Evolutionary conservation across 2,113 vertebrate species (phyloP).

Genomic region (Xerus inauris): DNA sequence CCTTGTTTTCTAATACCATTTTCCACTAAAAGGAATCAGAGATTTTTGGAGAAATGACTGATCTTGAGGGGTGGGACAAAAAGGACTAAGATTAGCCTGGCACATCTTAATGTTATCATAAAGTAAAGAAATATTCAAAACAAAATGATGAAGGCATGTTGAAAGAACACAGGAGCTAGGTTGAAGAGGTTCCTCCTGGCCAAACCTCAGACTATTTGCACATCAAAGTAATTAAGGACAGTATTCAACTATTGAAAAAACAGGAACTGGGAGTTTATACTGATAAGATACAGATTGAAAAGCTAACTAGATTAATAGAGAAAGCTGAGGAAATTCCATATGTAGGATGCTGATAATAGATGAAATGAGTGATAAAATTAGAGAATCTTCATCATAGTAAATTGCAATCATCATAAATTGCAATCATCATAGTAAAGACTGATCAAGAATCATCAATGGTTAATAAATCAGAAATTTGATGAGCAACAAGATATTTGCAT

Average conservation of each 20-base stretch:
- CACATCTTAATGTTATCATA: background rate
- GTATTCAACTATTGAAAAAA: background rate
- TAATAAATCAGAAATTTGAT: background rate
- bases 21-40: background rate
- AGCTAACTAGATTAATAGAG: background rate
- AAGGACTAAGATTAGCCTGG: background rate
- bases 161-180: background rate
- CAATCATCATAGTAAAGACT: slow-evolving; percentile 1
- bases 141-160: background rate
- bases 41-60: background rate
- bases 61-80: background rate
- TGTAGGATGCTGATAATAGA: background rate
- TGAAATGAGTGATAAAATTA: background rate
- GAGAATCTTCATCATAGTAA: slow-evolving; percentile 20
- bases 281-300: background rate
- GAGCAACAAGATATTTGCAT: background rate
- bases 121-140: background rate
- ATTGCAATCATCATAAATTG: background rate
- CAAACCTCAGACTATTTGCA: no score
- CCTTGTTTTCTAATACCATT: background rate
- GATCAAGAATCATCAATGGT: background rate
- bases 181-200: background rate
- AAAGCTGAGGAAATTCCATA: background rate
- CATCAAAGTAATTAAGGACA: background rate
- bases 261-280: background rate